Percentiles rank a stretch among this genome's conserved stretches.
Conservation (phyloP, 2,113 vertebrate species). For the Puffinus mauretanicus region DNA sequence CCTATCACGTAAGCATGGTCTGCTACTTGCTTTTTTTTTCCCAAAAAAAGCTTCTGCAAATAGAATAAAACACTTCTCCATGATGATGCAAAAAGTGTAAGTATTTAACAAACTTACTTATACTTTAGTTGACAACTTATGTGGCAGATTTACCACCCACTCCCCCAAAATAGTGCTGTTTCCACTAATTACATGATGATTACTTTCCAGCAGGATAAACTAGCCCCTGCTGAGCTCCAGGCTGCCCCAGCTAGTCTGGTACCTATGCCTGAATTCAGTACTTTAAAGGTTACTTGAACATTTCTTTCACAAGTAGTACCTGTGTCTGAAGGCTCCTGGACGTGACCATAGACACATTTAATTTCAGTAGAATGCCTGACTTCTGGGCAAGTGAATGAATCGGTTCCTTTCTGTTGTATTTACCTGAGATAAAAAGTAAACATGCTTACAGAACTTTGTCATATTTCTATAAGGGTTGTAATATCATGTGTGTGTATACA, state of each 20-base stretch:
- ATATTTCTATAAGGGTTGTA: background rate
- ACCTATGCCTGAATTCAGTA: background rate
- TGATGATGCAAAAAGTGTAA: background rate
- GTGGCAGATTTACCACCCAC: background rate
- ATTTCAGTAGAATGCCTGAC: background rate
- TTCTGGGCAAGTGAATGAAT: slow-evolving; percentile 9
- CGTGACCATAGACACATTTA: background rate
- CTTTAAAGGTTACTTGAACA: background rate
- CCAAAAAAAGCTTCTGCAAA: background rate
- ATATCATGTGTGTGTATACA: background rate
- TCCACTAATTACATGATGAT: slow-evolving; percentile 17
- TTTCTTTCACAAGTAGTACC: background rate
- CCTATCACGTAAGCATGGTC: background rate
- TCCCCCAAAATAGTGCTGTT: background rate
- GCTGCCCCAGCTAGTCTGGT: background rate
- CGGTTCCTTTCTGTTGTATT: background rate
- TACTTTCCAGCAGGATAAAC: slow-evolving; percentile 15
- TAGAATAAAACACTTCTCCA: background rate
- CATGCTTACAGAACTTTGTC: background rate
- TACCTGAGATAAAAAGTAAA: background rate
- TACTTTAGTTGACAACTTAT: background rate
- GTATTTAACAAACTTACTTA: background rate
- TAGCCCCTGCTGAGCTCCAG: slow-evolving; percentile 15
- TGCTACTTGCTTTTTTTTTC: background rate
- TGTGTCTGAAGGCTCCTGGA: background rate